phyloP scores from a whole-genome alignment of 2,888 invertebrate species.

The Andrena bicolor region DNA sequence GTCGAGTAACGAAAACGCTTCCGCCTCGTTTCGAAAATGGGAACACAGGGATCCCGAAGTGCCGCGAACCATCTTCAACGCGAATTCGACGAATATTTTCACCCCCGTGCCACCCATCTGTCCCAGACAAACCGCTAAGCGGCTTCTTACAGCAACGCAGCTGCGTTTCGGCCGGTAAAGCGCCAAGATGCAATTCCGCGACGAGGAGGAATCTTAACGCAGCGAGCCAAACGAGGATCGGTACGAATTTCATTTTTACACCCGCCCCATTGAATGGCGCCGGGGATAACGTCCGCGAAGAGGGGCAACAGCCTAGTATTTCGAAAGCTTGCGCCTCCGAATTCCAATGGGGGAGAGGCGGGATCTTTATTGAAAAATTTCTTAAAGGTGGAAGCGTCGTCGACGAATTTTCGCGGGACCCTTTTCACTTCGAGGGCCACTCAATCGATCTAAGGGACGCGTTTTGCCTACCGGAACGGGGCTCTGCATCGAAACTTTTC shows the following conservation, averaged over 20 bases:
- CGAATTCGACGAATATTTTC: neutral
- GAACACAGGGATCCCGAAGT: neutral
- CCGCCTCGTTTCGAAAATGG: neutral
- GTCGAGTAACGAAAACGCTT: slow-evolving; percentile 2
- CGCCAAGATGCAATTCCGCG: slow-evolving; percentile 28
- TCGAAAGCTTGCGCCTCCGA: slow-evolving; percentile 38
- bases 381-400: slow-evolving; percentile 25
- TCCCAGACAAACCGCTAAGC: slow-evolving; percentile 22
- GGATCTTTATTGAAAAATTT: slow-evolving; percentile 56
- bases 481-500: slow-evolving; percentile 54
- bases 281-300: slow-evolving; percentile 13
- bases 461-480: slow-evolving; percentile 57
- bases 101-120: neutral
- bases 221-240: neutral
- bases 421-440: slow-evolving; percentile 46
- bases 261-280: slow-evolving; percentile 10
- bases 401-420: slow-evolving; percentile 19
- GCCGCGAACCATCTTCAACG: neutral
- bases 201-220: slow-evolving; percentile 10
- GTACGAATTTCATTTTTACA: slow-evolving; percentile 56
- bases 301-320: slow-evolving; percentile 23
- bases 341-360: slow-evolving; percentile 32
- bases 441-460: slow-evolving; percentile 51
- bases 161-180: slow-evolving; percentile 39
- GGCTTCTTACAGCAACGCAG: slow-evolving; percentile 14